Base-by-base conservation (phyloP, 2,888 invertebrate genomes). In the Parnassius orleans region DNA sequence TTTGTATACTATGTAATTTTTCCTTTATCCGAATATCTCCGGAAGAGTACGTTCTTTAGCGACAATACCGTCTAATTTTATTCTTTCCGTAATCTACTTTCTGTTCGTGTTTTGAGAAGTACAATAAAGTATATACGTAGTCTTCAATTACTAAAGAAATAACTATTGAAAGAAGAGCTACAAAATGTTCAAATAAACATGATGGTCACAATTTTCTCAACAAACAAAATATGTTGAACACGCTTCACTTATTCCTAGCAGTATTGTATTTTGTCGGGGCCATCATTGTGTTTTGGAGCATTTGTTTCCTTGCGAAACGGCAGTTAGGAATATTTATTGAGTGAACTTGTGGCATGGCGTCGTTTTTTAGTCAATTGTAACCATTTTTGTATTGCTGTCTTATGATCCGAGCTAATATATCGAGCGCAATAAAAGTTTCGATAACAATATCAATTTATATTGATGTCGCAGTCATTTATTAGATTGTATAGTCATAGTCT, bases 301-400 rank as follows among this genome's bases (percentile, higher is more conserved):
- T 88, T 90, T 85, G 86, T 86, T 89, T 89, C 87, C 87, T 90
- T 86, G 83, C 86, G 79, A 79, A 86, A 81, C 80, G 84, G 89
- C 87, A 89, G 89, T 90, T 90, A 86, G 82, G 86, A 83, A 86
- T 89, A 90, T 90, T 90, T 90, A 91, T 90, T 84, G 87, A 81
- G 79, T 82, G 83, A 89, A 90, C 87, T 90, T 88, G 87, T 82
- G 82, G 83, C 84, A 80, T 86, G 83, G 84, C 80, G 81, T 76
- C 81, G 80, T 80, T 88, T 87, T 89, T 90, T 85, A 83, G 85
- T 82, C 87, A 82, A 86, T 86, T 84, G 81, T 80, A 80, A 79
- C 84, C 78, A 83, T 84, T 85, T 83, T 77, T 82, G 78, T 83
- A 80, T 80, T 71, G 76, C 71, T 69, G 65, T 75, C 74, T 74